Base-by-base conservation (phyloP, 2,113 vertebrate genomes). In the Forbesichthys papilliferus region DNA sequence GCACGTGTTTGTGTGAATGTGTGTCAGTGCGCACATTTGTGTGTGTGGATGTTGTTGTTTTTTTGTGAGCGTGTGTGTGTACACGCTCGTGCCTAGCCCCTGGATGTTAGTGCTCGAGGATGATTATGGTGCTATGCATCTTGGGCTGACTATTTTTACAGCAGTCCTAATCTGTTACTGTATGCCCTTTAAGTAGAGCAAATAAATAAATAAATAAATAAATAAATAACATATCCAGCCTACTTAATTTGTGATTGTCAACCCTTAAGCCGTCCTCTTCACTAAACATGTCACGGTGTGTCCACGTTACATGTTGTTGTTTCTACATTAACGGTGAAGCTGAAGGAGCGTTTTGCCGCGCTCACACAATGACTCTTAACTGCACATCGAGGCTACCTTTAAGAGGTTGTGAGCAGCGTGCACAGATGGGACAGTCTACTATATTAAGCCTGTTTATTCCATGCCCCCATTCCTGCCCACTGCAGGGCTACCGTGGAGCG, bases 381-480 rank as follows among this genome's bases (percentile, higher is more conserved):
- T 61, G 67, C 56, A 73, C 72, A 74, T 34, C 67, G 59, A 67
- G 61, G 58, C 69, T 75, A 70, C 55, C 53, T 67, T 54, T 75
- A 65, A 79, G 48, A 71, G 79, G 75, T 69, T 77, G 20, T 3
- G 16, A 63, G 75, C 69, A 58, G 53, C 13, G 46, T 80, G 81
- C 12, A 54, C 33, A 47, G 63, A 46, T 46, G 55, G 60, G 69
- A 80, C 48, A 72, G 73, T 75, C 64, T 63, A 42, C 79, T 81
- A 74, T 83, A 88, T 87, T 78, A 80, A 75, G 70, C 63, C 63
- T 66, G 81, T 79, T 74, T 66, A 75, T 75, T 80, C 74, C 68
- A 56, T 68, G 74, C 68, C 79, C 75, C 81, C 70, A 79, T 81
- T 81, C 82, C 68, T 60, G 74, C 83, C 70, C 67, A 74, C 68